phyloP scores from a whole-genome alignment of 2,797 vertebrate genomes.

The Nothura maculosa region DNA sequence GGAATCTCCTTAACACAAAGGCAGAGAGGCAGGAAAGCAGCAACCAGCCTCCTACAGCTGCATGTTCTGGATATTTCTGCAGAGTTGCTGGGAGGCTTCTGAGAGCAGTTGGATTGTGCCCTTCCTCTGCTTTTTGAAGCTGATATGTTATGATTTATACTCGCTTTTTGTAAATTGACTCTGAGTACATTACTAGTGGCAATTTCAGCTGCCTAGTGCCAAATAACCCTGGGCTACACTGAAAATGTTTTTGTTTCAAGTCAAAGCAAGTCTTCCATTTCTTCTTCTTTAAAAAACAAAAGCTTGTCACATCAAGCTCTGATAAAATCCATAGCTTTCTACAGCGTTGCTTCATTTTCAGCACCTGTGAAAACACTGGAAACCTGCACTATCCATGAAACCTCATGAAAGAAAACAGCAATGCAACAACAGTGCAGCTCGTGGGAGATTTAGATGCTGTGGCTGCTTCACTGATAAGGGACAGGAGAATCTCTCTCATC shows the following conservation, averaged over 20 bases:
- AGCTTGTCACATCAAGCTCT: not conserved
- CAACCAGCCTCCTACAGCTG: not conserved
- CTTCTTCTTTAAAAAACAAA: not conserved
- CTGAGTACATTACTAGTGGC: not conserved
- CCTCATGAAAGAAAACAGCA: not conserved
- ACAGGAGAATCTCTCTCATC: not conserved
- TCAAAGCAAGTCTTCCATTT: not conserved
- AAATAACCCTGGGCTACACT: conserved; percentile 40
- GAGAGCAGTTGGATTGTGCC: not conserved
- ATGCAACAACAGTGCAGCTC: not conserved
- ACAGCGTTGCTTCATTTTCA: not conserved
- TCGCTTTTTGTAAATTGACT: conserved; percentile 38
- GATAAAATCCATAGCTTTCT: not conserved
- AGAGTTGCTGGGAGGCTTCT: conserved; percentile 1
- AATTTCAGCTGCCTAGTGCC: conserved; percentile 40
- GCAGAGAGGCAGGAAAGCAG: not conserved
- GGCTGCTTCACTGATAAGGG: not conserved
- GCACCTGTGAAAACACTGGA: not conserved
- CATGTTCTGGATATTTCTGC: not conserved
- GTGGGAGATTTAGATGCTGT: not conserved
- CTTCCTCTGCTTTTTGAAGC: conserved; percentile 29
- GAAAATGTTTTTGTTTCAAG: conserved; percentile 27
- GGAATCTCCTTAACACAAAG: not conserved
- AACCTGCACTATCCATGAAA: not conserved
- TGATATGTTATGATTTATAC: conserved; percentile 37